Evolutionary conservation across 2,888 invertebrate genomes (phyloP).

Genomic region (Eupeodes luniger): DNA sequence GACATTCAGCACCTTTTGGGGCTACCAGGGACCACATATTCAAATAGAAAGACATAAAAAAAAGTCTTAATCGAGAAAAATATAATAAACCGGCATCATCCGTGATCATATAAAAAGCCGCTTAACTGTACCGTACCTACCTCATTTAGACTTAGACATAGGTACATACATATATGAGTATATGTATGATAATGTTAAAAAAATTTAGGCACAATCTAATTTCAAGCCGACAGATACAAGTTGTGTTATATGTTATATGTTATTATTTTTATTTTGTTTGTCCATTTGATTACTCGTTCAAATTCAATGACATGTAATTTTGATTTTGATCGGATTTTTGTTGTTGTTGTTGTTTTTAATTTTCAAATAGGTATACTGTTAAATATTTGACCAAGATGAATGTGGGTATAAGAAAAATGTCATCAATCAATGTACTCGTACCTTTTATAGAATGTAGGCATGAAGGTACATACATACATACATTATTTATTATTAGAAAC

Average conservation of each 20-base stretch:
- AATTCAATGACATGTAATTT: constrained; percentile 71
- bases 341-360: constrained; percentile 9
- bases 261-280: constrained; percentile 15
- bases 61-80: neutral
- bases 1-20: constrained; percentile 19
- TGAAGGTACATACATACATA: too few species aligned
- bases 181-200: neutral
- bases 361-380: constrained; percentile 21
- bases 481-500: too few species aligned
- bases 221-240: constrained; percentile 31
- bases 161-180: neutral
- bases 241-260: constrained; percentile 1
- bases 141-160: too few species aligned
- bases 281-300: constrained; percentile 32
- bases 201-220: constrained; percentile 23
- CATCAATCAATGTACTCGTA: constrained; percentile 79
- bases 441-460: constrained; percentile 46
- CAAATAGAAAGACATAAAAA: neutral
- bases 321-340: constrained; percentile 67
- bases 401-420: constrained; percentile 76
- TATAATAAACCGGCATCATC: constrained; percentile 31
- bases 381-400: constrained; percentile 55
- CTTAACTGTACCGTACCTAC: constrained; percentile 24
- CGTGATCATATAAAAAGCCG: constrained; percentile 29
- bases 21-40: constrained; percentile 18